Evolutionary conservation across 1,140 invertebrate species (phyloP).

Genomic region (Anthonomus grandis): DNA sequence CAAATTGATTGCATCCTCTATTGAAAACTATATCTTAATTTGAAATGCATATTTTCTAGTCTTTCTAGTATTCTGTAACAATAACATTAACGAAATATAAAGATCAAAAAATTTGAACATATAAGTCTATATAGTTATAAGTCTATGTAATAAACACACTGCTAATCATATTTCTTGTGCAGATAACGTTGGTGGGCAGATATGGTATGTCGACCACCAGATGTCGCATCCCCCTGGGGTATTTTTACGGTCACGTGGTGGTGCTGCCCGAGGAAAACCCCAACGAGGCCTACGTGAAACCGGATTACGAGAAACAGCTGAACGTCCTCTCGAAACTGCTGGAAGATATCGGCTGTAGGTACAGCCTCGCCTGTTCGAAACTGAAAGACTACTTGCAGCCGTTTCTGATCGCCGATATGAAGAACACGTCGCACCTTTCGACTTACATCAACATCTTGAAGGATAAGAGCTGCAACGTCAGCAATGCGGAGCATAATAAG

Average conservation of each 20-base stretch:
- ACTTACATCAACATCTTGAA: constrained; percentile 65
- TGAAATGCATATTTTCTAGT: no score
- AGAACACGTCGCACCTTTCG: constrained; percentile 76
- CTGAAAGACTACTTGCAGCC: constrained; percentile 72
- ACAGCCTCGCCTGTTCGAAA: constrained; percentile 79
- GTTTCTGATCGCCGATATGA: constrained; percentile 69
- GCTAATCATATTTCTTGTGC: constrained; percentile 14
- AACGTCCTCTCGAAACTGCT: constrained; percentile 52
- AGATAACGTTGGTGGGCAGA: constrained; percentile 81
- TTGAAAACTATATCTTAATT: no score
- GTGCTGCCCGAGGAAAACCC: constrained; percentile 50
- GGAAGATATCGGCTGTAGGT: constrained; percentile 79
- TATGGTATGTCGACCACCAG: constrained; percentile 87
- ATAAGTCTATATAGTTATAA: no score
- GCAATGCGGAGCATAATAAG: constrained; percentile 58
- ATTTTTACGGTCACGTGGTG: constrained; percentile 86
- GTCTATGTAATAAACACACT: neutral
- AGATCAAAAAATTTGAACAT: no score
- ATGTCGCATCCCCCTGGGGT: constrained; percentile 86
- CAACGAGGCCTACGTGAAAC: constrained; percentile 27
- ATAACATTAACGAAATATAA: no score
- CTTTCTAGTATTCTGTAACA: no score
- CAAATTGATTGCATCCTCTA: no score
- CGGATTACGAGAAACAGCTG: constrained; percentile 44
- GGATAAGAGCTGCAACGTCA: constrained; percentile 59